These are phyloP conservation scores for Synanthedon formicaeformis DNA, from an alignment of 2,888 invertebrate species.

Conservation along the genomic window DNA sequence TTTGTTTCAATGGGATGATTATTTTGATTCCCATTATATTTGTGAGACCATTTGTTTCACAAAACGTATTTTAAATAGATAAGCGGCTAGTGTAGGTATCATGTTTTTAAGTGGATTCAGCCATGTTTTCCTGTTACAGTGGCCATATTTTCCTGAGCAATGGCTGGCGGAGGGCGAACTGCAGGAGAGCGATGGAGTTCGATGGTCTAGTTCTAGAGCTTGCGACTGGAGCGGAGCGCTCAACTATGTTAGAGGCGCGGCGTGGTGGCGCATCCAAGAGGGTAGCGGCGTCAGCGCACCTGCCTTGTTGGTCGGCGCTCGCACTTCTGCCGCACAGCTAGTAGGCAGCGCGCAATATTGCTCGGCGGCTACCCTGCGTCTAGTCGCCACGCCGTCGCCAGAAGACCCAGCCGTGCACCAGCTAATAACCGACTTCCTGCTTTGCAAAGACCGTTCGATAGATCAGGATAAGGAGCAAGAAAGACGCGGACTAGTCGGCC, in stretches of 20 bases:
- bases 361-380: slow-evolving; percentile 31
- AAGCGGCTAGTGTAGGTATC: too few relatives aligned
- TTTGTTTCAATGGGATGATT: too few relatives aligned
- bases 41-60: too few relatives aligned
- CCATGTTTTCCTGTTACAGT: slow-evolving; percentile 22
- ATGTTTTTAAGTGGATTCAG: too few relatives aligned
- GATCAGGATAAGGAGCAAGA: slow-evolving; percentile 14
- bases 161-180: slow-evolving; percentile 50
- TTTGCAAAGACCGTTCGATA: slow-evolving; percentile 14
- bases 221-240: slow-evolving; percentile 57
- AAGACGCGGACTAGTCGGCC: slow-evolving; percentile 36
- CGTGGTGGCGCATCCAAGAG: slow-evolving; percentile 44
- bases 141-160: slow-evolving; percentile 55
- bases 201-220: slow-evolving; percentile 43
- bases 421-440: slow-evolving; percentile 40
- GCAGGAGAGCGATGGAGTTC: slow-evolving; percentile 19
- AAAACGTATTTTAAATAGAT: too few relatives aligned
- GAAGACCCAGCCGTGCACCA: slow-evolving; percentile 30
- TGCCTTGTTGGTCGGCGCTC: slow-evolving; percentile 37
- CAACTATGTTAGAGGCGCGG: slow-evolving; percentile 58
- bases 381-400: slow-evolving; percentile 32
- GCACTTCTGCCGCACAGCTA: slow-evolving; percentile 38
- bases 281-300: slow-evolving; percentile 26
- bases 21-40: too few relatives aligned
- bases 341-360: slow-evolving; percentile 51